Base-by-base conservation (phyloP, 2,113 vertebrate genomes). In the Heterocephalus glaber region DNA sequence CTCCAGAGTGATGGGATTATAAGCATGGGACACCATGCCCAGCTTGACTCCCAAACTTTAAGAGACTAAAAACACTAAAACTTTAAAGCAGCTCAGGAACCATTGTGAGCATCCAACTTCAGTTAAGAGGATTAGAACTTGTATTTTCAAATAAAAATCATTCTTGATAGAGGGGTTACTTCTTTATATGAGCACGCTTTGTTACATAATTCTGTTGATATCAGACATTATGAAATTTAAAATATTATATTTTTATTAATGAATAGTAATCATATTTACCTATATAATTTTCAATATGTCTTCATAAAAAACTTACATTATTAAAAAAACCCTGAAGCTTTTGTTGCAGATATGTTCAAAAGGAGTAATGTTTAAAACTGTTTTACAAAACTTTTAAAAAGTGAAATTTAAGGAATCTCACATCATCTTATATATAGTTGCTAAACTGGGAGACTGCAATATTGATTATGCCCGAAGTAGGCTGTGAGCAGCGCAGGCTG, bases 81-180 rank as follows among this genome's bases (percentile, higher is more conserved):
- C 60, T 56, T 22, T 28, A 90, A 77, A 94, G 11, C 47, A 65
- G 3, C 79, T 33, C 70, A 16, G 19, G 10, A n/a, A 70, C 68
- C 10, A 63, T 35, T 56, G 17, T 90, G 56, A 80, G 7, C 35
- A n/a, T 38, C 16, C 26, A 41, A 4, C 13, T 22, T 26, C 49
- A 52, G 52, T 4, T n/a, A 38, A 95, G 35, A 20, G 14, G 1
- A 28, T 85, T 77, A 79, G 47, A 86, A 63, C 2, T 41, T 66
- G 3, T 54, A 85, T 93, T 87, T 65, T 95, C 24, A 81, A 72
- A 30, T 56, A n/a, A 41, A 94, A 87, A 65, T 79, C 28, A 81
- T 41, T 60, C 33, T 9, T 74, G 28, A 54, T 52, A 13, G 22
- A 72, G 60, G 4, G 24, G 7, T 66, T 86, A 26, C 3, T 86